These are phyloP conservation scores for Pachyseris speciosa DNA, from an alignment of 64 coral and sea anemone species.

Conservation along the genomic window DNA sequence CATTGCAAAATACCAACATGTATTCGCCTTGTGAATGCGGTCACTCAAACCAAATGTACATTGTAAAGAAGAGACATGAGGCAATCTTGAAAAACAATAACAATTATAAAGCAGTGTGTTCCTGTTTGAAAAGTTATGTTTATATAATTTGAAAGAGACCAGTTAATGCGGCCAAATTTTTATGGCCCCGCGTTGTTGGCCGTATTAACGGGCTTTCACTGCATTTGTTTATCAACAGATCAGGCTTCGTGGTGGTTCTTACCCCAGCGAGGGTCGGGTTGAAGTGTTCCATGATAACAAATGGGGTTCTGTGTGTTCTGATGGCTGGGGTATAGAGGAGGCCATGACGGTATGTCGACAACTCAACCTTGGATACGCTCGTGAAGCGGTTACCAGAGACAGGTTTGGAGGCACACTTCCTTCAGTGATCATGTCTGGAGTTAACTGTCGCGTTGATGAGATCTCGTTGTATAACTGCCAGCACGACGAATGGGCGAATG, in stretches of 20 bases:
- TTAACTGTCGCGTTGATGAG: slow-evolving; percentile 64
- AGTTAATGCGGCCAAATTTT: too few relatives aligned
- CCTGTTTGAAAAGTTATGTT: too few relatives aligned
- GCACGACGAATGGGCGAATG: slow-evolving; percentile 61
- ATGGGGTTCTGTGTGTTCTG: slow-evolving; percentile 84
- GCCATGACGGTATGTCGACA: slow-evolving; percentile 79
- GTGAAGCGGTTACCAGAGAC: slow-evolving; percentile 15
- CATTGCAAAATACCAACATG: too few relatives aligned
- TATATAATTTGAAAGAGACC: too few relatives aligned
- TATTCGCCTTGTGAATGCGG: too few relatives aligned
- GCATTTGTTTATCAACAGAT: slow-evolving; percentile 47
- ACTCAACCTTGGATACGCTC: slow-evolving; percentile 39
- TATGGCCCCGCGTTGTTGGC: too few relatives aligned
- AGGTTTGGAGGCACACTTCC: slow-evolving; percentile 2
- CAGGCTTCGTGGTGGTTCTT: slow-evolving; percentile 35
- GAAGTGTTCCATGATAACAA: slow-evolving; percentile 55
- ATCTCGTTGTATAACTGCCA: slow-evolving; percentile 61
- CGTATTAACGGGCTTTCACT: too few relatives aligned
- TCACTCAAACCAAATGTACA: too few relatives aligned
- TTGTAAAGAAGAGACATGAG: too few relatives aligned
- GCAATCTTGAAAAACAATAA: too few relatives aligned
- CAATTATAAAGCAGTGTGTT: too few relatives aligned
- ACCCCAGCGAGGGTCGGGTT: slow-evolving; percentile 64
- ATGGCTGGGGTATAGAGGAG: slow-evolving; percentile 77
- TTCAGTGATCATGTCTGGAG: slow-evolving; percentile 58